A percentile compares a stretch with the other conserved stretches of the same genome.
These are phyloP conservation scores for Ctenodactylus gundi DNA, from an alignment of 2,113 vertebrate genomes.

Conservation along the genomic window DNA sequence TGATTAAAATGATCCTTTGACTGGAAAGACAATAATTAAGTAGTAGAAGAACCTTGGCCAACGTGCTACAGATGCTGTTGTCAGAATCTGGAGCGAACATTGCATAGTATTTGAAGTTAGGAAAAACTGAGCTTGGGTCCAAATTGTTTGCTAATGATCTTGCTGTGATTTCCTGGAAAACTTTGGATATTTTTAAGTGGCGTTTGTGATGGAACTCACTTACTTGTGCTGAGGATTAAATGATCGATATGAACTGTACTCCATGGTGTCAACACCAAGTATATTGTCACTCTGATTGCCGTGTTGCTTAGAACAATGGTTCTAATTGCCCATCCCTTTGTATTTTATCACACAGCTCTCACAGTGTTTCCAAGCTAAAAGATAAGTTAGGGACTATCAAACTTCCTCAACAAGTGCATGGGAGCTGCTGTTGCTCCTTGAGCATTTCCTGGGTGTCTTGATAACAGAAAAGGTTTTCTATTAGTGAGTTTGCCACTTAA, in stretches of 20 bases:
- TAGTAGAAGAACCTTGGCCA: neutral
- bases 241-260: neutral
- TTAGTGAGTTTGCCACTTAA: neutral
- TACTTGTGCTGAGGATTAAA: neutral
- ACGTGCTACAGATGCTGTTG: neutral
- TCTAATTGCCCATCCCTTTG: neutral
- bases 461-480: neutral
- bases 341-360: neutral
- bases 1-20: neutral
- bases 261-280: neutral
- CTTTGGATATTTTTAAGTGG: neutral
- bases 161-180: neutral
- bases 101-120: neutral
- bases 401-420: neutral
- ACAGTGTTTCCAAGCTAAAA: neutral
- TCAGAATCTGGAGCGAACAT: neutral
- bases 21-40: neutral
- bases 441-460: neutral
- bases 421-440: neutral
- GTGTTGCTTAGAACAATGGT: neutral
- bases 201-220: neutral
- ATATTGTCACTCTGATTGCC: neutral
- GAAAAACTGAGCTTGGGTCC: neutral
- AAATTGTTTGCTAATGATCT: neutral
- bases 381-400: neutral